A percentile compares a stretch with the other conserved stretches of the same genome.
Evolutionary conservation across 2,888 invertebrate species (phyloP).

Genomic region (Stratiomys singularior): DNA sequence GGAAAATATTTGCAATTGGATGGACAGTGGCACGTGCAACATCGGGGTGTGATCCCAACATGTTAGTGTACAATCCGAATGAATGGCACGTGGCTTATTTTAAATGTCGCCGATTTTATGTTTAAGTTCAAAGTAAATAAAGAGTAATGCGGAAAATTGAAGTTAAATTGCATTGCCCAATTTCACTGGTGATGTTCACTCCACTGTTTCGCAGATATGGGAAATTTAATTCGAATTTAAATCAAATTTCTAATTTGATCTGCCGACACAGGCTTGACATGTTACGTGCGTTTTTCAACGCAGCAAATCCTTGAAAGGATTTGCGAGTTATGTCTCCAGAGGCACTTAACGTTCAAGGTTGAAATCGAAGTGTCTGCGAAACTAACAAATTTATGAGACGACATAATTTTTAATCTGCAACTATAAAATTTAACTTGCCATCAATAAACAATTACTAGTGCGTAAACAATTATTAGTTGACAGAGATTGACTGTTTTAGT

Average conservation of each 20-base stretch:
- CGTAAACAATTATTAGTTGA: no score
- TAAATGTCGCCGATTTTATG: conserved; percentile 40
- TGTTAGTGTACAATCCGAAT: background rate
- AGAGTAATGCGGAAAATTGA: conserved; percentile 49
- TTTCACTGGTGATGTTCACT: conserved; percentile 15
- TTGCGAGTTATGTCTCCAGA: no score
- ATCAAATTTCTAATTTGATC: conserved; percentile 17
- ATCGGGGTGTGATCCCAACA: conserved; percentile 36
- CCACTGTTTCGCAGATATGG: background rate
- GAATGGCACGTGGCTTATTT: conserved; percentile 45
- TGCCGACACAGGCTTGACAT: no score
- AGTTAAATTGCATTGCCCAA: conserved; percentile 46
- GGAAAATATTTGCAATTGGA: conserved; percentile 45
- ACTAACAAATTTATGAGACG: no score
- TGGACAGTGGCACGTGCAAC: conserved; percentile 43
- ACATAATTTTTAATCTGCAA: no score
- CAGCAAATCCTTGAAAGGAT: no score
- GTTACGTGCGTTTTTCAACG: no score
- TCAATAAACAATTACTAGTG: no score
- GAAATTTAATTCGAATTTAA: conserved; percentile 25
- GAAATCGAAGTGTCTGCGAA: no score
- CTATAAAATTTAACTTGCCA: no score
- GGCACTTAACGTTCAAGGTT: no score
- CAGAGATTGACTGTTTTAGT: no score
- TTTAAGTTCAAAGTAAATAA: conserved; percentile 43